These are phyloP conservation scores for Actinia equina DNA, from an alignment of 64 coral and sea anemone species.

Conservation along the genomic window DNA sequence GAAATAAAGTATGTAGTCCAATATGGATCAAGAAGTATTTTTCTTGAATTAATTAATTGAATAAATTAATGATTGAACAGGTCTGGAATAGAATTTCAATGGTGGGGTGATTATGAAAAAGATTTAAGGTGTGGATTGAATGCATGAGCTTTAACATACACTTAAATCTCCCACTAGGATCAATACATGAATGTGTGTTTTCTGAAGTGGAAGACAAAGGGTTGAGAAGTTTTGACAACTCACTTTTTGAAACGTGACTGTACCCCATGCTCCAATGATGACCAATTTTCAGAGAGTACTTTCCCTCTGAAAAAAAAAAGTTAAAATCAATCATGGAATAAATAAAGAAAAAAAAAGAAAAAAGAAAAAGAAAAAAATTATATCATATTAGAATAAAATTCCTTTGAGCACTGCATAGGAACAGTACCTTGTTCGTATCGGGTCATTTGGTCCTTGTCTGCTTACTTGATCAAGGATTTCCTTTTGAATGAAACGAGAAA, in stretches of 20 bases:
- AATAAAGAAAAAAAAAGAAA: not conserved
- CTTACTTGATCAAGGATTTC: constrained; percentile 89
- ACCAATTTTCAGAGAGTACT: constrained; percentile 10
- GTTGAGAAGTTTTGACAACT: not conserved
- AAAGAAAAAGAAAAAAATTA: not conserved
- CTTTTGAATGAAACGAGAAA: constrained; percentile 20
- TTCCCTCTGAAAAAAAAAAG: constrained; percentile 14
- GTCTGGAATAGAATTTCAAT: no score
- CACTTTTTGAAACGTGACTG: constrained; percentile 27
- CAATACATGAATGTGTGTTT: no score
- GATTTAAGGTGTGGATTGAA: no score
- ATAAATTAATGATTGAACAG: no score
- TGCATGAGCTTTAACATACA: no score
- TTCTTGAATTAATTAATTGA: no score
- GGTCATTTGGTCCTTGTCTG: constrained; percentile 76
- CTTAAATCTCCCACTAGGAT: no score
- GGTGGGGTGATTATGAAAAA: no score
- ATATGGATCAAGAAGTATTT: no score
- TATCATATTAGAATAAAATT: not conserved
- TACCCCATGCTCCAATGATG: constrained; percentile 20
- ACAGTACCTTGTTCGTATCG: constrained; percentile 71
- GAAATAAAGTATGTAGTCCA: no score
- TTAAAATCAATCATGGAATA: no score
- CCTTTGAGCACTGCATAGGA: no score
- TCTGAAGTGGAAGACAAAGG: not conserved